Conservation (phyloP, 2,113 vertebrate species). For the Myrmophylax atrothorax region DNA sequence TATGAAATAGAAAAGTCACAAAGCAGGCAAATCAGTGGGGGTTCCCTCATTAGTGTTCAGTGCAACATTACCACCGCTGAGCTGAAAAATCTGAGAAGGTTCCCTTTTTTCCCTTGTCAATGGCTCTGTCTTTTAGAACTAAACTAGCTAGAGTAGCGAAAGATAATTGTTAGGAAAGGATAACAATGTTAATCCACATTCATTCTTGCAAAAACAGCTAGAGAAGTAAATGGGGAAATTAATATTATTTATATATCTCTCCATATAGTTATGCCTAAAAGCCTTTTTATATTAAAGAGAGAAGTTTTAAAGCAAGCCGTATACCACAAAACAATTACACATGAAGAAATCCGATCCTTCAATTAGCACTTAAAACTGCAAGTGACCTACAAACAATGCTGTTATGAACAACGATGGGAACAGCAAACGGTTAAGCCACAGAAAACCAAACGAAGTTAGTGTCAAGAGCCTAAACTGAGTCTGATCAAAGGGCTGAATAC, state of each 20-base stretch:
- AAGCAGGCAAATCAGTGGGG: slow-evolving; percentile 85
- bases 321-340: slow-evolving; percentile 65
- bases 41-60: slow-evolving; percentile 86
- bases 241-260: slow-evolving; percentile 74
- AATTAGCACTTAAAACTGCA: slow-evolving; percentile 78
- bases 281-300: slow-evolving; percentile 27
- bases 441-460: slow-evolving; percentile 39
- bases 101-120: slow-evolving; percentile 80
- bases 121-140: slow-evolving; percentile 83
- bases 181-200: slow-evolving; percentile 84
- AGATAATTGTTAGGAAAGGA: slow-evolving; percentile 84
- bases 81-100: slow-evolving; percentile 84
- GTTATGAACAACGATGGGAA: slow-evolving; percentile 61
- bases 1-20: slow-evolving; percentile 90
- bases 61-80: slow-evolving; percentile 84
- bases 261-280: slow-evolving; percentile 42
- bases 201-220: slow-evolving; percentile 82
- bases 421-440: slow-evolving; percentile 62
- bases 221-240: slow-evolving; percentile 77
- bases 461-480: slow-evolving; percentile 52
- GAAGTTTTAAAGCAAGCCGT: slow-evolving; percentile 64
- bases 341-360: slow-evolving; percentile 67
- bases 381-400: slow-evolving; percentile 72
- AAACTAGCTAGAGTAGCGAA: slow-evolving; percentile 85
- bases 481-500: slow-evolving; percentile 32